These are phyloP conservation scores for Phaonia tiefii DNA, from an alignment of 2,888 invertebrate genomes.

Conservation along the genomic window DNA sequence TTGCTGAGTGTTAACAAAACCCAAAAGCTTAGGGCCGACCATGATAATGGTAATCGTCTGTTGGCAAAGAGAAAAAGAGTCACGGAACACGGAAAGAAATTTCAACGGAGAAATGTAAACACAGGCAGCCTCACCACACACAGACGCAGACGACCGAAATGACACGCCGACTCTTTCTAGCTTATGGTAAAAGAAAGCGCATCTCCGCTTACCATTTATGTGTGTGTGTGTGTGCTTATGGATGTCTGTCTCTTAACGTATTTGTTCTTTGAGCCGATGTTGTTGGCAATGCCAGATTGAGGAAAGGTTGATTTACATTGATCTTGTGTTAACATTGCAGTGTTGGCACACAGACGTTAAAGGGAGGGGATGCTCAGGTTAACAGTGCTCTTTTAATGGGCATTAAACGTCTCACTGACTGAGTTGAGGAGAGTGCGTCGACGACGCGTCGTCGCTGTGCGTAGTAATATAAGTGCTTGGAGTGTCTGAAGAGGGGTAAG, in stretches of 20 bases:
- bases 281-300: constrained; percentile 17
- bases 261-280: constrained; percentile 56
- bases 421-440: constrained; percentile 34
- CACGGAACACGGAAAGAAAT: constrained; percentile 63
- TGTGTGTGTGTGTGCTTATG: neutral
- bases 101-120: constrained; percentile 43
- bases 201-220: neutral
- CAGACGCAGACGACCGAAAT: neutral
- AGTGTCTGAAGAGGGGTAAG: constrained; percentile 45
- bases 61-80: constrained; percentile 43
- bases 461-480: constrained; percentile 20
- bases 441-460: neutral
- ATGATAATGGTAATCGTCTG: constrained; percentile 22
- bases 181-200: constrained; percentile 30
- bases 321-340: constrained; percentile 43
- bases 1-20: constrained; percentile 46
- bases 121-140: neutral
- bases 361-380: constrained; percentile 6
- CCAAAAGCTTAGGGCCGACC: constrained; percentile 31
- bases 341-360: constrained; percentile 5
- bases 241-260: constrained; percentile 23
- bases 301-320: constrained; percentile 41
- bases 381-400: constrained; percentile 53
- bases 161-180: constrained; percentile 50
- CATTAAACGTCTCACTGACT: constrained; percentile 39